phyloP scores from a whole-genome alignment of 1,140 invertebrate species.

The Armadillidium nasatum region DNA sequence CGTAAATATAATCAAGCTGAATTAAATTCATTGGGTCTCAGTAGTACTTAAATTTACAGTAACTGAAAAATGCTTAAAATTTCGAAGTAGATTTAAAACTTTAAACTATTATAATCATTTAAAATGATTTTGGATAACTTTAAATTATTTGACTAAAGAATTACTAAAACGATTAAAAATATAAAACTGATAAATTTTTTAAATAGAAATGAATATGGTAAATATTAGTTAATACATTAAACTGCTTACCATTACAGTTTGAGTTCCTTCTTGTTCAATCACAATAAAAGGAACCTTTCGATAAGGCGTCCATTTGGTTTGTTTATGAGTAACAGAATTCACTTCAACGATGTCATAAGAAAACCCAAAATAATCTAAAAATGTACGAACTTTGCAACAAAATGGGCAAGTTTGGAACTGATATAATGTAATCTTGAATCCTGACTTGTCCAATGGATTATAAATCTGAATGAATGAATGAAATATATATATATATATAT shows the following conservation, averaged over 20 bases:
- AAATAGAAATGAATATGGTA: neutral
- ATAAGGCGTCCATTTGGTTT: conserved; percentile 89
- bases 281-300: conserved; percentile 95
- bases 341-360: conserved; percentile 96
- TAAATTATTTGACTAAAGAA: too few relatives aligned
- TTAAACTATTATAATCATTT: too few relatives aligned
- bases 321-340: conserved; percentile 81
- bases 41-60: too few relatives aligned
- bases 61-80: too few relatives aligned
- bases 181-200: too few relatives aligned
- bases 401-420: conserved; percentile 98
- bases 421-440: conserved; percentile 79
- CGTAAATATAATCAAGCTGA: too few relatives aligned
- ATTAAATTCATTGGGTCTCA: too few relatives aligned
- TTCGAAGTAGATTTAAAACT: too few relatives aligned
- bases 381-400: conserved; percentile 94
- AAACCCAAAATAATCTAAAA: conserved; percentile 88
- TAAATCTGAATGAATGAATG: conserved; percentile 60
- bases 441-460: conserved; percentile 63
- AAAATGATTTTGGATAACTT: too few relatives aligned
- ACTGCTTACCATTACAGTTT: conserved; percentile 36
- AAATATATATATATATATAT: neutral
- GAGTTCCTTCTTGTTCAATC: conserved; percentile 57
- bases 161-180: too few relatives aligned
- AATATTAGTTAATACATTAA: neutral